phyloP scores from a whole-genome alignment of 2,888 invertebrate species.

The Nasonovia ribisnigri region DNA sequence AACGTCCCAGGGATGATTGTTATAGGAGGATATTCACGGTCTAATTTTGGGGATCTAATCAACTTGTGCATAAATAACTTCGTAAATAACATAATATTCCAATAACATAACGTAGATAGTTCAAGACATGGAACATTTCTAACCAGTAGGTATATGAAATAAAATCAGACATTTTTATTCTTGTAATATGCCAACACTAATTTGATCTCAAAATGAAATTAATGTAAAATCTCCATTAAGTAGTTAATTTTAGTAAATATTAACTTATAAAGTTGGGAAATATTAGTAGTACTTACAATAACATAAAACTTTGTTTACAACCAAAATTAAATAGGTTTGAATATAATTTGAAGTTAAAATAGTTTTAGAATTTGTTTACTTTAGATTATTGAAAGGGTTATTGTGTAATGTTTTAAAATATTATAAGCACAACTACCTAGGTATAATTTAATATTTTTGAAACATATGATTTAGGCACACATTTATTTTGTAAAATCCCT shows the following conservation, averaged over 20 bases:
- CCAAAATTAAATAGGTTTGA: background rate
- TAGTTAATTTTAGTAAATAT: constrained; percentile 1
- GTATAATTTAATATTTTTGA: background rate
- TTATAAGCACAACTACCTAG: background rate
- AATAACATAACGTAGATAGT: background rate
- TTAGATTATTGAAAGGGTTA: no score
- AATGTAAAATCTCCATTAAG: background rate
- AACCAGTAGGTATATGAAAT: background rate
- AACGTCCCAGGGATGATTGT: background rate
- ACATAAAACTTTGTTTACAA: background rate
- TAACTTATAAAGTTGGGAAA: background rate
- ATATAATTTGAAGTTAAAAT: background rate
- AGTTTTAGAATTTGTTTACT: background rate
- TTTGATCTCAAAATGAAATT: background rate
- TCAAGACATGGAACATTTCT: background rate
- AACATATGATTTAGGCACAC: background rate
- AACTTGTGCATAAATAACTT: background rate
- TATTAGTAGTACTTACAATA: background rate
- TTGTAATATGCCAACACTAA: background rate
- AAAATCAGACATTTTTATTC: background rate
- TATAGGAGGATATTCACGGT: background rate
- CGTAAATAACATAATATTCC: background rate
- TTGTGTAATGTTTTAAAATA: background rate
- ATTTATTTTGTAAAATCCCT: background rate
- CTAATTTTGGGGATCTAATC: background rate